Conservation (phyloP, 1,140 invertebrate genomes). For the Macrocentrus cingulum region DNA sequence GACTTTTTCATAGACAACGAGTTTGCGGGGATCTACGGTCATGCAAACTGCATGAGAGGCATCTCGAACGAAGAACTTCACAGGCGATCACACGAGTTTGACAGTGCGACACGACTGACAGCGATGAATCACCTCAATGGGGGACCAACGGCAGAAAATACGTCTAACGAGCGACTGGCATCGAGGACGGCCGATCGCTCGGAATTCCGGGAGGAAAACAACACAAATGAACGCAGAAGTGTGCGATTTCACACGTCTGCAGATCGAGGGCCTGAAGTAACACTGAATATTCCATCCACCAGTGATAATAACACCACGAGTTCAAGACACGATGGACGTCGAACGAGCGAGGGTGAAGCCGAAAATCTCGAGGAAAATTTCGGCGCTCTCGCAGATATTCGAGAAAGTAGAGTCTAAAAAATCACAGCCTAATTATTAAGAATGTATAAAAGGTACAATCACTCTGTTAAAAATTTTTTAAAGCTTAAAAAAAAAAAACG, state of each 20-base stretch:
- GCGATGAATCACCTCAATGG: background rate
- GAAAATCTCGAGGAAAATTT: conserved; percentile 41
- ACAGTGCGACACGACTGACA: background rate
- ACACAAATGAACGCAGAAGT: background rate
- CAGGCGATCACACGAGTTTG: background rate
- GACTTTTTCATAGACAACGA: conserved; percentile 46
- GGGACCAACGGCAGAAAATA: background rate
- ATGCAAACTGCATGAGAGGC: conserved; percentile 19
- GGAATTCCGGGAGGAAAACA: background rate
- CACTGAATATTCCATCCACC: background rate
- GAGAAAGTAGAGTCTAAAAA: conserved; percentile 52
- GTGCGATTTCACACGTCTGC: background rate
- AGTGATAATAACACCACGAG: background rate
- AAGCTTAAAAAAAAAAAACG: no score
- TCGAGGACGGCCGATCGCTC: no score
- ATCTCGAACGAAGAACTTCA: conserved; percentile 17
- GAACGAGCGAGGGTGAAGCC: background rate
- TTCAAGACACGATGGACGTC: background rate
- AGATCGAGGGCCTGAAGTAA: background rate
- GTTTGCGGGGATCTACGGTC: conserved; percentile 24
- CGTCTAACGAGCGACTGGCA: no score
- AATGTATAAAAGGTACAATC: no score
- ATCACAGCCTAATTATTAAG: no score
- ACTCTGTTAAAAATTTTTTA: no score
- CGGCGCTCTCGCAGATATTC: conserved; percentile 47